phyloP scores from a whole-genome alignment of 2,888 invertebrate species.

The Daptonema setosum region DNA sequence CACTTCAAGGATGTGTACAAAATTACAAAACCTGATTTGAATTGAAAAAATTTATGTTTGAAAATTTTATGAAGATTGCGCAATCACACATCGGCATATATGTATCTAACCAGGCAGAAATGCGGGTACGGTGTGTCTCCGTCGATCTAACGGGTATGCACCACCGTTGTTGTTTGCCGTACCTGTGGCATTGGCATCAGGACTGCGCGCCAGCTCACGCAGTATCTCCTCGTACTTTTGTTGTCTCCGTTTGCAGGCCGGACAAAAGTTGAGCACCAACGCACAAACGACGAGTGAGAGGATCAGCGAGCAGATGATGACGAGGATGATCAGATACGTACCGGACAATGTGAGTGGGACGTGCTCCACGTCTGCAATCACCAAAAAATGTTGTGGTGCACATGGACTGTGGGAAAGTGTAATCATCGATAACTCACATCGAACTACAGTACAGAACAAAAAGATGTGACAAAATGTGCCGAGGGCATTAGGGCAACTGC shows the following conservation, averaged over 20 bases:
- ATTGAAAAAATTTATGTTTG: too few relatives aligned
- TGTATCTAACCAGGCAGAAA: neutral
- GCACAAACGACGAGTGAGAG: conserved; percentile 2
- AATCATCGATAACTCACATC: neutral
- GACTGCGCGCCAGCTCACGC: neutral
- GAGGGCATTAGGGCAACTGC: too few relatives aligned
- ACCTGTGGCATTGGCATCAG: neutral
- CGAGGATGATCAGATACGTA: conserved; percentile 5
- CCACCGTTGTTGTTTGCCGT: too few relatives aligned
- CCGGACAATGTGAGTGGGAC: neutral
- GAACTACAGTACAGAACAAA: too few relatives aligned
- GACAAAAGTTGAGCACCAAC: conserved; percentile 6
- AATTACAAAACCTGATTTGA: too few relatives aligned
- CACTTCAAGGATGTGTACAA: too few relatives aligned
- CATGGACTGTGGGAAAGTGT: too few relatives aligned
- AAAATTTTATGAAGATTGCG: too few relatives aligned
- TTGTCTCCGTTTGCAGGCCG: conserved; percentile 1
- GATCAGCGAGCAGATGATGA: conserved; percentile 1
- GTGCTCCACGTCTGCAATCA: neutral
- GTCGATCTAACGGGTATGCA: neutral
- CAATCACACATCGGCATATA: too few relatives aligned
- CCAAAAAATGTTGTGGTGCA: too few relatives aligned
- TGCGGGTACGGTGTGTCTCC: neutral
- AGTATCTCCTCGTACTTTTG: neutral
- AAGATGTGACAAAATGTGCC: too few relatives aligned